phyloP scores from a whole-genome alignment of 2,888 invertebrate genomes.

The Pristionchus fissidentatus region DNA sequence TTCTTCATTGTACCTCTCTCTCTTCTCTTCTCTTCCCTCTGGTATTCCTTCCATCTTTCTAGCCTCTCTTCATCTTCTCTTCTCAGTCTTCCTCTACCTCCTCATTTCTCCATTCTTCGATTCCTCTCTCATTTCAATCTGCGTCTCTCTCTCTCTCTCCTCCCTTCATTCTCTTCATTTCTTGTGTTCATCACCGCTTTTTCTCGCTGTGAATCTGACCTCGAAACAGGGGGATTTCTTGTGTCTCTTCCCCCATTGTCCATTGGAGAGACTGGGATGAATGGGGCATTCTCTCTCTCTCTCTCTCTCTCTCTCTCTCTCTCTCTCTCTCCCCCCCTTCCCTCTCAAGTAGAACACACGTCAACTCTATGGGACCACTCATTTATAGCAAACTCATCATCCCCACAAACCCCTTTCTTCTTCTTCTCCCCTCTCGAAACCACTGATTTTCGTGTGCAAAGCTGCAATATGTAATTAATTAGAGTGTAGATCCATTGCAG shows the following conservation, averaged over 20 bases:
- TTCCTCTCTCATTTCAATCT: slow-evolving; percentile 18
- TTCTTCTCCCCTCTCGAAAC: not conserved
- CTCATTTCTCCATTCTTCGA: not conserved
- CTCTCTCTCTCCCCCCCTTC: too few species aligned
- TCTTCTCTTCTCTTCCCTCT: not conserved
- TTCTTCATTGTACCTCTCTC: not conserved
- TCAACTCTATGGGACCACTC: not conserved
- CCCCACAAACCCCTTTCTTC: not conserved
- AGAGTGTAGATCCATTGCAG: too few species aligned
- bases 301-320: not conserved
- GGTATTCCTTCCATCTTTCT: not conserved
- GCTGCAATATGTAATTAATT: not conserved
- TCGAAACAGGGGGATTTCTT: not conserved
- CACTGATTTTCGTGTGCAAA: not conserved
- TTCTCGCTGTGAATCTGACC: not conserved
- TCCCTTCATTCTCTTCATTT: too few species aligned
- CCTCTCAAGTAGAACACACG: slow-evolving; percentile 20
- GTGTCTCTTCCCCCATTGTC: not conserved
- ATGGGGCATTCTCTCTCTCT: slow-evolving; percentile 12
- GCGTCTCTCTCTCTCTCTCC: not conserved
- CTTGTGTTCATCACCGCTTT: not conserved
- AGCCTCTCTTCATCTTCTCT: not conserved
- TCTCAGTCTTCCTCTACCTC: not conserved
- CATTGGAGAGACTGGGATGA: not conserved
- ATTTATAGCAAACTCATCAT: not conserved